Evolutionary conservation across 2,113 vertebrate species (phyloP).

Genomic region (Microcebus murinus): DNA sequence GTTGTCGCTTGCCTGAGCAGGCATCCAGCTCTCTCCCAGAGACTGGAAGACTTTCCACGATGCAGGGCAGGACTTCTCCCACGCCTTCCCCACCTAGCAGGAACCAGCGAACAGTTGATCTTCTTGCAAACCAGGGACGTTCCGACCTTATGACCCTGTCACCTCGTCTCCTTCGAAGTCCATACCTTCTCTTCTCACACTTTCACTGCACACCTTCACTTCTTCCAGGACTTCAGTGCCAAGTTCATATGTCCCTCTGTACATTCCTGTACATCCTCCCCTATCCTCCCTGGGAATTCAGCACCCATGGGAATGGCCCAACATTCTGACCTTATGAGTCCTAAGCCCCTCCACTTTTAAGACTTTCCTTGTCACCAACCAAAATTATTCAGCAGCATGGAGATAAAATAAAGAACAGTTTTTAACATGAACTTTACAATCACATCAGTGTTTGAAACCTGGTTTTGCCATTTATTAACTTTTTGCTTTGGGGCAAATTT

Average conservation of each 20-base stretch:
- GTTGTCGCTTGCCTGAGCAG: not conserved
- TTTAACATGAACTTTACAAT: not conserved
- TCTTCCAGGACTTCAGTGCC: not conserved
- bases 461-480: not conserved
- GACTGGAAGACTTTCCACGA: not conserved
- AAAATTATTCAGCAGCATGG: not conserved
- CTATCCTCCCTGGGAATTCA: not conserved
- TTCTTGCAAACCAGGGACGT: not conserved
- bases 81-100: not conserved
- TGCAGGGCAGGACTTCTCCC: not conserved
- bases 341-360: not conserved
- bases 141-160: not conserved
- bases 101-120: not conserved
- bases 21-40: not conserved
- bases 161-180: not conserved
- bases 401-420: not conserved
- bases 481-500: not conserved
- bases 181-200: not conserved
- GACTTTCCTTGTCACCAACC: not conserved
- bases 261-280: not conserved
- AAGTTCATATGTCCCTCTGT: not conserved
- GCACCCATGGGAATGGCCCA: not conserved
- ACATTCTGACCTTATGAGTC: not conserved
- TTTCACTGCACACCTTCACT: not conserved
- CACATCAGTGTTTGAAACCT: not conserved